Conservation (phyloP, 92 coral and sea anemone genomes). For the Galaxea fascicularis region DNA sequence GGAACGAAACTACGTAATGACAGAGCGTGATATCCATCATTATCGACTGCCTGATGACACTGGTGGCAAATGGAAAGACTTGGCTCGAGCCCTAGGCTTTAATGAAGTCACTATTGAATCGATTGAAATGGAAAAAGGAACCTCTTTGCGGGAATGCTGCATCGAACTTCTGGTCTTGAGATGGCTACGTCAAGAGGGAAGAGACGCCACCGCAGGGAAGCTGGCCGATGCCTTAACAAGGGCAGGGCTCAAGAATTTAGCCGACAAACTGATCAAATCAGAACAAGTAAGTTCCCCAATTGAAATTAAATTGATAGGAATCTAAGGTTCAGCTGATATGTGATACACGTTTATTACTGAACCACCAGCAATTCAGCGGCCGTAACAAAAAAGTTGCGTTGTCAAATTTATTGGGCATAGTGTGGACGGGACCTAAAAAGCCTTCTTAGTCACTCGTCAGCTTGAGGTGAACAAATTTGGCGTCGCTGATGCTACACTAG, state of each 20-base stretch:
- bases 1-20: neutral
- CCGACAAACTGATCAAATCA: neutral
- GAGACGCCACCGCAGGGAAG: neutral
- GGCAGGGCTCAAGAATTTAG: neutral
- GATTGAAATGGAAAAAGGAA: neutral
- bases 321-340: no score
- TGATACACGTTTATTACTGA: no score
- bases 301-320: no score
- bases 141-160: neutral
- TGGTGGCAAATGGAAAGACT: slow-evolving; percentile 2
- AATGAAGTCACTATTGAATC: neutral
- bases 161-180: neutral
- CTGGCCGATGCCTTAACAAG: neutral
- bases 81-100: neutral
- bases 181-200: neutral
- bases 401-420: no score
- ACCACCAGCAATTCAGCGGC: no score
- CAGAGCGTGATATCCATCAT: neutral
- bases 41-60: neutral
- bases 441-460: no score
- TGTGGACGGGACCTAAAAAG: no score
- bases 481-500: no score
- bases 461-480: no score
- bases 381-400: no score
- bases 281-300: neutral